These are phyloP conservation scores for Idaea straminata DNA, from an alignment of 2,888 invertebrate genomes.

Conservation along the genomic window DNA sequence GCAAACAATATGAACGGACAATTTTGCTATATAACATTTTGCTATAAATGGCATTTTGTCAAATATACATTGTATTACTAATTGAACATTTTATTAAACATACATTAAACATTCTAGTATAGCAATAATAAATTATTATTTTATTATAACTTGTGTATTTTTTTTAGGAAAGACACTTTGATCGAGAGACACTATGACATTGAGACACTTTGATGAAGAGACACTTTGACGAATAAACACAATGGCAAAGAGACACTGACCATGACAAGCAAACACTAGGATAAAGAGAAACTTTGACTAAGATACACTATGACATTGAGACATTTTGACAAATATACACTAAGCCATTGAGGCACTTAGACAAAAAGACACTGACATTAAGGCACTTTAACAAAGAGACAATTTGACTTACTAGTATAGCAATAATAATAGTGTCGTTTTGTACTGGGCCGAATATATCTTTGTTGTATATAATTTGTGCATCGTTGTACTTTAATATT, in stretches of 20 bases:
- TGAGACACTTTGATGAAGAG: not conserved
- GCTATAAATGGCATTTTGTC: too few relatives aligned
- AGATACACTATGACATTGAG: too few relatives aligned
- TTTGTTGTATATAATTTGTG: constrained; percentile 35
- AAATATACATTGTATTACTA: too few relatives aligned
- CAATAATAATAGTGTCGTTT: constrained; percentile 39
- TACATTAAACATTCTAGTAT: too few relatives aligned
- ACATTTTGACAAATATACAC: not conserved
- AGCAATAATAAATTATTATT: too few relatives aligned
- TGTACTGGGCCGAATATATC: not conserved
- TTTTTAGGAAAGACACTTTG: not conserved
- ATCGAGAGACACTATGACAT: not conserved
- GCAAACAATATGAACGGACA: too few relatives aligned
- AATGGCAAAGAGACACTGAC: too few relatives aligned
- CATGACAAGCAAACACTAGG: too few relatives aligned
- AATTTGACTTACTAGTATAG: constrained; percentile 86
- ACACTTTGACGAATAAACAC: too few relatives aligned
- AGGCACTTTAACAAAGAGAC: not conserved
- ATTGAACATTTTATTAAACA: too few relatives aligned
- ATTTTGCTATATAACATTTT: too few relatives aligned
- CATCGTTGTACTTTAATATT: constrained; percentile 41
- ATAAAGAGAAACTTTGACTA: not conserved
- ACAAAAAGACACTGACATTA: not conserved
- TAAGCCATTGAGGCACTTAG: not conserved
- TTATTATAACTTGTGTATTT: too few relatives aligned